phyloP scores from a whole-genome alignment of 2,797 vertebrate species.

The Falco cherrug region DNA sequence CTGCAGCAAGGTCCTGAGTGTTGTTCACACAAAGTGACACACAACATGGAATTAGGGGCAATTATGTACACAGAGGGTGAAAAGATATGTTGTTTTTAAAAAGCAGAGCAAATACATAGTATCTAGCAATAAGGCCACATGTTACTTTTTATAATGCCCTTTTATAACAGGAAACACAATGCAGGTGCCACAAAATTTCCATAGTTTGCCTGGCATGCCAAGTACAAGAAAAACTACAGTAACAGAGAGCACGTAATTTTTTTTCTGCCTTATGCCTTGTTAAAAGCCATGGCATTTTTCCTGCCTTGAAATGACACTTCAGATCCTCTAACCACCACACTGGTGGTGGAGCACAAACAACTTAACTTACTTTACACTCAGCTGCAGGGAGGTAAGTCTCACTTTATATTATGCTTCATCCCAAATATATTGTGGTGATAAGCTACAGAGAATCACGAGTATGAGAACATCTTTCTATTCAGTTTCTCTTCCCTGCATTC shows the following conservation, averaged over 20 bases:
- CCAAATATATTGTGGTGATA: neutral
- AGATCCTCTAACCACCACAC: neutral
- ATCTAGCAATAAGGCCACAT: neutral
- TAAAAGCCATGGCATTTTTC: neutral
- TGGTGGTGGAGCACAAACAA: neutral
- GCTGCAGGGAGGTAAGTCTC: neutral
- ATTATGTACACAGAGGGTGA: neutral
- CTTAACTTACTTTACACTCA: neutral
- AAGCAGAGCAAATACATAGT: neutral
- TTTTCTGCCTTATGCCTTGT: neutral
- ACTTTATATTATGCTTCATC: neutral
- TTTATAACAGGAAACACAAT: neutral
- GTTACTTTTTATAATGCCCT: neutral
- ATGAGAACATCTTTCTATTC: neutral
- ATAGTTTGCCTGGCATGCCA: neutral
- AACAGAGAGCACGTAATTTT: neutral
- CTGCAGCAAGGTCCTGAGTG: neutral
- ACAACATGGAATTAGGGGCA: rapidly evolving
- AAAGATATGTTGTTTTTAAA: neutral
- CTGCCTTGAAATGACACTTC: neutral
- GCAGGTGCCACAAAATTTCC: neutral
- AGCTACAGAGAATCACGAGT: neutral
- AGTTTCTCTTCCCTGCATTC: neutral
- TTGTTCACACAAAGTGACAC: neutral
- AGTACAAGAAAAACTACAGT: neutral